Conservation (phyloP, 2,797 vertebrate species). For the Hybognathus amarus region DNA sequence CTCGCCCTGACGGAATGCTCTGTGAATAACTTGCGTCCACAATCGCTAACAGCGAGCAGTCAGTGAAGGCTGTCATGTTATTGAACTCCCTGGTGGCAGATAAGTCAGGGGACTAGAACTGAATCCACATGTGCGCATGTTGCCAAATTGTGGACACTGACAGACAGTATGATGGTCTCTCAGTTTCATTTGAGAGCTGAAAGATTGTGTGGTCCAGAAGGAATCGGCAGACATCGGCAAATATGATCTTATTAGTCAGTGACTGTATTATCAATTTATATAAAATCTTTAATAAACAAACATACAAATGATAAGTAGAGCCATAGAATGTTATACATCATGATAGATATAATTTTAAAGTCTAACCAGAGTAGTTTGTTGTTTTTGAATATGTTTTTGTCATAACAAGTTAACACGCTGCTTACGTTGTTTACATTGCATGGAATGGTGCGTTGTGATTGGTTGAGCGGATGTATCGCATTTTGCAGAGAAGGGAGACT, state of each 20-base stretch:
- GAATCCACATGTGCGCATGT: background rate
- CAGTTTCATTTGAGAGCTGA: background rate
- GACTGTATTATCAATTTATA: background rate
- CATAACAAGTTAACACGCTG: background rate
- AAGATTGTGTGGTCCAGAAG: background rate
- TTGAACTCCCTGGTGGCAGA: conserved; percentile 1
- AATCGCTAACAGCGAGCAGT: conserved; percentile 15
- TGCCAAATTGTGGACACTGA: background rate
- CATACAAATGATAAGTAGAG: background rate
- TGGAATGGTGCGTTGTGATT: too few relatives aligned
- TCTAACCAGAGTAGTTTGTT: background rate
- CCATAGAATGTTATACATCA: background rate
- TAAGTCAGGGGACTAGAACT: background rate
- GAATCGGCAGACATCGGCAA: background rate
- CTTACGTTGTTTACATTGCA: too few relatives aligned
- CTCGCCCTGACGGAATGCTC: conserved; percentile 62
- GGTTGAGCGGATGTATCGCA: too few relatives aligned
- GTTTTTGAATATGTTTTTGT: background rate
- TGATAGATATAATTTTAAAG: background rate
- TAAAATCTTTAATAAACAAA: conserved; percentile 5
- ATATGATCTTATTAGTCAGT: background rate
- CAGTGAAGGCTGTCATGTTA: background rate
- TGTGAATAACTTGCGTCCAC: conserved; percentile 48
- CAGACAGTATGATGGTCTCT: background rate
- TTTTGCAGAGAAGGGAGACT: too few relatives aligned